phyloP scores from a whole-genome alignment of 1,140 invertebrate genomes.

The Marisa cornuarietis region DNA sequence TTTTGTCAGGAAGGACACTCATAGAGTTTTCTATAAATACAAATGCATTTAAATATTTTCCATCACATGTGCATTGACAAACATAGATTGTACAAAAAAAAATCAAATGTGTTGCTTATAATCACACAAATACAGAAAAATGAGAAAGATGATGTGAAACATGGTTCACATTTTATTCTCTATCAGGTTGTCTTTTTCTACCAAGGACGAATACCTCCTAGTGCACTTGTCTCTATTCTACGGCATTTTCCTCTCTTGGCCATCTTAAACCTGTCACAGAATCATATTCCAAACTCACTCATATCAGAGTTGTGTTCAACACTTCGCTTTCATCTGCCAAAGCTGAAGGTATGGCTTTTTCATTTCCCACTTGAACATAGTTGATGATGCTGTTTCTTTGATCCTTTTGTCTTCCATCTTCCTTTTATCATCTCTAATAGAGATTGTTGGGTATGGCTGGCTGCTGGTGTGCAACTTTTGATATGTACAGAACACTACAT shows the following conservation, averaged over 20 bases:
- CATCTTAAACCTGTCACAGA: conserved; percentile 44
- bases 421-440: background rate
- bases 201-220: conserved; percentile 38
- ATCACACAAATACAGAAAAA: background rate
- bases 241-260: conserved; percentile 43
- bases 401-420: background rate
- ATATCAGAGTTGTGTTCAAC: conserved; percentile 40
- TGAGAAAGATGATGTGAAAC: background rate
- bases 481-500: too few species aligned
- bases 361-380: background rate
- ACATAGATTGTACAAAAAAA: too few species aligned
- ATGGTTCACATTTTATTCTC: background rate
- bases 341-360: conserved; percentile 26
- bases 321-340: conserved; percentile 25
- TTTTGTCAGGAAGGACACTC: background rate
- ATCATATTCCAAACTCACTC: conserved; percentile 40
- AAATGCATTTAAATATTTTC: background rate
- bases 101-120: background rate
- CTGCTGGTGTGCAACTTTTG: background rate
- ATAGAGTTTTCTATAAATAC: background rate
- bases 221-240: conserved; percentile 38
- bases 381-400: background rate
- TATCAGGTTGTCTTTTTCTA: conserved; percentile 1
- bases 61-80: too few species aligned
- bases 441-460: background rate